phyloP scores from a whole-genome alignment of 1,140 invertebrate genomes.

The Ceratoteleas bidentatus region DNA sequence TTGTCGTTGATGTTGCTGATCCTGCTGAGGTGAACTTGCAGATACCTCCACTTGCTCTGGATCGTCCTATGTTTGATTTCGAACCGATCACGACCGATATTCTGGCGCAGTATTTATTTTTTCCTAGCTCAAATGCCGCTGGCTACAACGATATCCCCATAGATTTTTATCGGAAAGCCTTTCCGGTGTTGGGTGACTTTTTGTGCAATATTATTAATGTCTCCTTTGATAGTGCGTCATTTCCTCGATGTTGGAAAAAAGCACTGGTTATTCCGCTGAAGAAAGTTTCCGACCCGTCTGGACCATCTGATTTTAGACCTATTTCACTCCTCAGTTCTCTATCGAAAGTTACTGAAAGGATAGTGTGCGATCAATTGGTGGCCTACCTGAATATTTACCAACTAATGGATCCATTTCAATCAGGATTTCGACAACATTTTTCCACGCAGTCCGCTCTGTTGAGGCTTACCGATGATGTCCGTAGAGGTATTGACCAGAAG shows the following conservation, averaged over 20 bases:
- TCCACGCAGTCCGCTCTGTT: conserved; percentile 66
- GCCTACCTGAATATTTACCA: no score
- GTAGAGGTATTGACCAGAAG: conserved; percentile 59
- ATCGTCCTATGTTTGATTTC: background rate
- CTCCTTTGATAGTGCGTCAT: background rate
- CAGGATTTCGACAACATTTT: conserved; percentile 65
- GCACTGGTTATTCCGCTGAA: conserved; percentile 1
- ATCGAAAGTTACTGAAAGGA: no score
- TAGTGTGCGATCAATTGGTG: conserved; percentile 21
- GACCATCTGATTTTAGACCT: conserved; percentile 15
- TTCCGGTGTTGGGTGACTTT: background rate
- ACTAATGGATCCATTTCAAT: conserved; percentile 49
- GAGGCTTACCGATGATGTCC: conserved; percentile 69
- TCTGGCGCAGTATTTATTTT: background rate
- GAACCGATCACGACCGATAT: no score
- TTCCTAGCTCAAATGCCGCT: no score
- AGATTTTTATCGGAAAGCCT: background rate
- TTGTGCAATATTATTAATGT: background rate
- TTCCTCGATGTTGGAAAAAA: conserved; percentile 1
- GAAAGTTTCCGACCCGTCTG: background rate
- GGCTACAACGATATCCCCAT: no score
- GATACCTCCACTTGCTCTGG: background rate
- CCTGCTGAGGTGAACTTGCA: no score
- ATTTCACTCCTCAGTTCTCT: no score
- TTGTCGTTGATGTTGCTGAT: no score